phyloP scores from a whole-genome alignment of 2,797 vertebrate genomes.

The Crax fasciolata region DNA sequence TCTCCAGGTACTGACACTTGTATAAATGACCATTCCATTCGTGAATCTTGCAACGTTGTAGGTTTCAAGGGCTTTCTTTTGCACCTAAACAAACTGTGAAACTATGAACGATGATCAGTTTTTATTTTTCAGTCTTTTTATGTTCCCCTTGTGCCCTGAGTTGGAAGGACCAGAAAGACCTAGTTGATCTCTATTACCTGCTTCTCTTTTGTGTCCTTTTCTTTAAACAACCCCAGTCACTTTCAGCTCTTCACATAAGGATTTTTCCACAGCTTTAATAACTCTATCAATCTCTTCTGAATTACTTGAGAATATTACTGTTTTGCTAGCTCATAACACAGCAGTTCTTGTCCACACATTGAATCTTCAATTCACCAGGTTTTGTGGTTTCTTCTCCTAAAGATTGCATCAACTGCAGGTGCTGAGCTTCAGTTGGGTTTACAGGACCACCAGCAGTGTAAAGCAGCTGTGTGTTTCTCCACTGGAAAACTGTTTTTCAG shows the following conservation, averaged over 20 bases:
- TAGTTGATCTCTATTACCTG: neutral
- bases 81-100: neutral
- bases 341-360: rapidly evolving
- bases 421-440: neutral
- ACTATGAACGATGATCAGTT: neutral
- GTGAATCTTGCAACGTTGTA: neutral
- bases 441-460: rapidly evolving
- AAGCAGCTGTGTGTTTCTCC: rapidly evolving
- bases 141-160: neutral
- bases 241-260: neutral
- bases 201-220: neutral
- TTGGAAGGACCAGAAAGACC: neutral
- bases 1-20: neutral
- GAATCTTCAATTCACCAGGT: neutral
- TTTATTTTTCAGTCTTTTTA: neutral
- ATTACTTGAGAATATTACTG: neutral
- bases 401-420: neutral
- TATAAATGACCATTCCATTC: neutral
- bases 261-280: neutral
- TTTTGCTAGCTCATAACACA: neutral
- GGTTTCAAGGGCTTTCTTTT: neutral
- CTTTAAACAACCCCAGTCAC: neutral
- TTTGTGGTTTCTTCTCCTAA: neutral
- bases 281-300: neutral
- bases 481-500: neutral